Evolutionary conservation across 2,888 invertebrate genomes (phyloP), one percentile per base, ranked within the genome.

Genomic region (Folsomia candida): DNA sequence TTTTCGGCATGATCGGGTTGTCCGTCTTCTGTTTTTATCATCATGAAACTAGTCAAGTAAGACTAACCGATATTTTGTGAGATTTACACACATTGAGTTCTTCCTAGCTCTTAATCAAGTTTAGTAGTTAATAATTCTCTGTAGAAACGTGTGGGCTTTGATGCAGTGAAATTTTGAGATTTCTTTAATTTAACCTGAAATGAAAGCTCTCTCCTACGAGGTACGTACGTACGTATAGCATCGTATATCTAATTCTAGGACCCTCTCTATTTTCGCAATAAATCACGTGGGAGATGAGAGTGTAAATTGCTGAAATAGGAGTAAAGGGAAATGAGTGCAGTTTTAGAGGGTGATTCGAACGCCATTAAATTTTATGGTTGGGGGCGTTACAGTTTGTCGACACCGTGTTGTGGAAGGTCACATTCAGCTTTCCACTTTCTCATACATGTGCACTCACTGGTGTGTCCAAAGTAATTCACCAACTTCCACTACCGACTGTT

Each of bases 191-290:
- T 47, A 47, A n/a, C n/a, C n/a, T n/a, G n/a, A n/a, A n/a, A n/a
- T n/a, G n/a, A n/a, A n/a, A n/a, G n/a, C n/a, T n/a, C n/a, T n/a
- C n/a, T n/a, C n/a, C n/a, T n/a, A n/a, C n/a, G n/a, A n/a, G n/a
- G 47, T 11, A 47, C 9, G 47, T 47, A 47, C 9, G 9, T 18
- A 47, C 18, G 47, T 47, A 47, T 18, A 47, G 47, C 47, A 11
- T 47, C 18, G 9, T 11, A 47, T 11, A 14, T 9, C 9, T 18
- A 57, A 57, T 68, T 60, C 66, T 65, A 72, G 68, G 68, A 68
- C 72, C n/a, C 72, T 68, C 47, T 47, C 47, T 47, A 18, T 18
- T 9, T 9, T 18, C 18, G 47, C 47, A 9, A 47, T 47, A 47
- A 47, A 47, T 47, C 47, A 47, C 47, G 47, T 47, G 47, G 47